Evolutionary conservation across 2,888 invertebrate species (phyloP).

Genomic region (Helleia helle): DNA sequence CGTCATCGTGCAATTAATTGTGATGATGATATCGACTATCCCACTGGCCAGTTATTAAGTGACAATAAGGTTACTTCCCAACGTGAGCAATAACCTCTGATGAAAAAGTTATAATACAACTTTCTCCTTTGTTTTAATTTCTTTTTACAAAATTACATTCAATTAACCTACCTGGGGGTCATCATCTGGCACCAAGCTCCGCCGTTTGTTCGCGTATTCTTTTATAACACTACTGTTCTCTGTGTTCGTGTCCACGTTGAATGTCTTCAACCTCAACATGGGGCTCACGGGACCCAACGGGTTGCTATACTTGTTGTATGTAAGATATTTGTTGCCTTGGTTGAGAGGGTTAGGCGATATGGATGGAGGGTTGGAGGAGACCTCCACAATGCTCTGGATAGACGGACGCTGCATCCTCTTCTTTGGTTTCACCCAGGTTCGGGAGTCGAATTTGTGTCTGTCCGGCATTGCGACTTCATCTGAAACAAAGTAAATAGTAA

Average conservation of each 20-base stretch:
- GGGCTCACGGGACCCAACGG: conserved; percentile 51
- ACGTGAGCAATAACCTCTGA: too few species aligned
- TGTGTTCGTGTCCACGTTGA: conserved; percentile 56
- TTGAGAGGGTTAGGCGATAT: conserved; percentile 34
- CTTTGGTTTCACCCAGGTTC: conserved; percentile 81
- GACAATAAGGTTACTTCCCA: too few species aligned
- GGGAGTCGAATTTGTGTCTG: conserved; percentile 76
- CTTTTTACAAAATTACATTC: neutral
- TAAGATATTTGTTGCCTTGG: conserved; percentile 47
- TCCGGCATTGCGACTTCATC: conserved; percentile 50
- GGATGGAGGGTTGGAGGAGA: conserved; percentile 38
- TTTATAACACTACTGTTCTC: conserved; percentile 49
- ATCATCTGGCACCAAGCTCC: conserved; percentile 53
- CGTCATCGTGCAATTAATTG: too few species aligned
- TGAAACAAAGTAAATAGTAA: conserved; percentile 32
- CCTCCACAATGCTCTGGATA: conserved; percentile 70
- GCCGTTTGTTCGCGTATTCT: conserved; percentile 54
- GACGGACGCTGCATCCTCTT: conserved; percentile 73
- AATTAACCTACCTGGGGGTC: conserved; percentile 45
- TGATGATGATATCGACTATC: too few species aligned
- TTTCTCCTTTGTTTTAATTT: too few species aligned
- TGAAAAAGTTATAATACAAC: too few species aligned
- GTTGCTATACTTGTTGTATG: conserved; percentile 59
- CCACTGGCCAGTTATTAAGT: too few species aligned
- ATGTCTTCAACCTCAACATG: conserved; percentile 57